Base-by-base conservation (phyloP, 1,140 invertebrate species). In the Aphis craccivora region DNA sequence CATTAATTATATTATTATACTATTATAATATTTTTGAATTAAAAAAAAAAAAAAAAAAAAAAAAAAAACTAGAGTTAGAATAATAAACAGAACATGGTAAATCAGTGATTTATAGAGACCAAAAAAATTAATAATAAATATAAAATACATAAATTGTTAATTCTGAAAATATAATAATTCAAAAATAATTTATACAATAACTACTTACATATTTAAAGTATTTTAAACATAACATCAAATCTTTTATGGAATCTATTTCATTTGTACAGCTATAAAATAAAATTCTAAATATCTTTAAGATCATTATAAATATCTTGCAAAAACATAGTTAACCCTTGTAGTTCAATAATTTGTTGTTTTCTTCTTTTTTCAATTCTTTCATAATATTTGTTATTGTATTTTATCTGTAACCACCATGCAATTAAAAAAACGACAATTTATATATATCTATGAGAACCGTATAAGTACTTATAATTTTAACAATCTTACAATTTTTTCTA, bases 401-500 rank as follows among this genome's bases (percentile, higher is more conserved):
- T 37, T 60, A 90, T 90, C 89, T 90, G 45, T 23, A 53, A 22
- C 23, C 37, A 22, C 23, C 37, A 40, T 40, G 37, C 37, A 40
- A 40, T 40, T 40, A 37, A 89, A 89, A n/a, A 89, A 37, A 37
- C 22, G 53, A 89, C 7, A n/a, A 86, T n/a, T 30, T 48, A 1
- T 30, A 87, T 37, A 89, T 9, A 53, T 23, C 22, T 5, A 45
- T 30, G 25, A 1, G 7, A 18, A n/a, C 3, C 14, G 48, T 43
- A n/a, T n/a, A 86, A 4, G 18, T 87, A n/a, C 0, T 25, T 87
- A n/a, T 48, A 87, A 48, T 48, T 48, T n/a, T 14, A 87, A 1
- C 6, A n/a, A n/a, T n/a, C 48, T 53, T 89, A 89, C 87, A 35
- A 89, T 89, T 89, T 51, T 89, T 53, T 89, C 87, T 53, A 89